These are phyloP conservation scores for Hiodon alosoides DNA, from an alignment of 2,113 vertebrate species.

Conservation along the genomic window DNA sequence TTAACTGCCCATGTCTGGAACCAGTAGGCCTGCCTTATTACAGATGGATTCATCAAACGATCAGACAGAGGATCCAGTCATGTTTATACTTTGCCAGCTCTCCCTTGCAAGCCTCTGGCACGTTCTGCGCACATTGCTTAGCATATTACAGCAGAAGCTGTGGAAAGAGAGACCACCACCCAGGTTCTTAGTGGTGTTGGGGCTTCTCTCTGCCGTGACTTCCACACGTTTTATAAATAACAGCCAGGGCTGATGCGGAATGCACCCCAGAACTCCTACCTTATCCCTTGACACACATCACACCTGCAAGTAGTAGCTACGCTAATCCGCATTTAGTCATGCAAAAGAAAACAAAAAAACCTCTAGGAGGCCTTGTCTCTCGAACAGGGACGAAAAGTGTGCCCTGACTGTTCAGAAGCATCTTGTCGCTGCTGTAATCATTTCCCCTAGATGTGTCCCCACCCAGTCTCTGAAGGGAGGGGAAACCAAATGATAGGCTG, in stretches of 20 bases:
- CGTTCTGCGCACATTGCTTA: not conserved
- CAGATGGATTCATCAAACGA: not conserved
- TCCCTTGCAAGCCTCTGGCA: too few relatives aligned
- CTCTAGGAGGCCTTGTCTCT: not conserved
- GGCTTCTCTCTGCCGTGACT: not conserved
- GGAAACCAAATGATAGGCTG: too few relatives aligned
- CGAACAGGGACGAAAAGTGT: not conserved
- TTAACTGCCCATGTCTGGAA: too few relatives aligned
- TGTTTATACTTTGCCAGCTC: not conserved
- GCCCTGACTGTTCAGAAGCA: not conserved
- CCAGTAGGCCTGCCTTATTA: too few relatives aligned
- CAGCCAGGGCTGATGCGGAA: not conserved
- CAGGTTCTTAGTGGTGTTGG: not conserved
- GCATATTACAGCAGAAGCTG: not conserved
- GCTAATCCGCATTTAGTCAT: not conserved
- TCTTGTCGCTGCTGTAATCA: not conserved
- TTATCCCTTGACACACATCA: not conserved
- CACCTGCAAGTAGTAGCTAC: not conserved
- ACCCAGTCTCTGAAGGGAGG: not conserved
- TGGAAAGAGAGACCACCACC: not conserved
- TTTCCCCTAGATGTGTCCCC: not conserved
- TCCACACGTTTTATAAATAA: constrained; percentile 1
- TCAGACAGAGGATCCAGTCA: not conserved
- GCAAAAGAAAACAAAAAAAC: not conserved
- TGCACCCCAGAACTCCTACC: not conserved